These are phyloP conservation scores for Hydrolagus colliei DNA, from an alignment of 2,797 vertebrate species.

Conservation along the genomic window DNA sequence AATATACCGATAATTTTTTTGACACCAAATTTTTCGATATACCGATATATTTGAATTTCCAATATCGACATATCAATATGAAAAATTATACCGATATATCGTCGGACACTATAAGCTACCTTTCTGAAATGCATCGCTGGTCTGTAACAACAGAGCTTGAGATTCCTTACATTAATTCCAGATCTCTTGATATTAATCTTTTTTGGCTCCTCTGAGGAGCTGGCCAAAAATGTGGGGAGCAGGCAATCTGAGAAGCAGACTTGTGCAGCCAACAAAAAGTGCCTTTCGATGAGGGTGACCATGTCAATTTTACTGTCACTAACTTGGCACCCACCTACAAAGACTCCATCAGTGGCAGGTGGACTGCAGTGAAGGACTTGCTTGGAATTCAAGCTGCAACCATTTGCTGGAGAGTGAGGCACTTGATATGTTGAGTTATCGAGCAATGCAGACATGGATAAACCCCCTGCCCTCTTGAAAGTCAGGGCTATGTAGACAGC, in stretches of 20 bases:
- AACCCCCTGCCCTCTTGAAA: slow-evolving; percentile 1
- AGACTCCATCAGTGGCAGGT: neutral
- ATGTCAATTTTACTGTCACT: neutral
- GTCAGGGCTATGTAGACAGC: neutral
- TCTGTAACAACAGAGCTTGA: neutral
- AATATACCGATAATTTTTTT: too few species aligned
- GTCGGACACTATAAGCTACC: neutral
- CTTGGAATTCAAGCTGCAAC: slow-evolving; percentile 19
- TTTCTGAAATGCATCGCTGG: neutral
- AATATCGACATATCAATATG: too few species aligned
- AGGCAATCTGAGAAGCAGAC: neutral
- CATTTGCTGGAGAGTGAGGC: slow-evolving; percentile 8
- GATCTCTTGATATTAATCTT: neutral
- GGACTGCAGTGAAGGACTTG: neutral
- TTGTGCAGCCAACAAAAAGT: neutral
- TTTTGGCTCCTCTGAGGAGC: neutral
- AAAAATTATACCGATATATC: too few species aligned
- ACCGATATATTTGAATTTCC: too few species aligned
- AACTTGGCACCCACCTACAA: neutral
- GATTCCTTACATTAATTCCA: neutral
- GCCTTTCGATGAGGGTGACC: neutral
- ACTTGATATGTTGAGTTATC: neutral
- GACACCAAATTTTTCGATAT: too few species aligned
- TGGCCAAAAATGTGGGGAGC: neutral
- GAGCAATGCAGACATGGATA: neutral